These are phyloP conservation scores for Climacteris rufus DNA, from an alignment of 2,113 vertebrate species.

Conservation along the genomic window DNA sequence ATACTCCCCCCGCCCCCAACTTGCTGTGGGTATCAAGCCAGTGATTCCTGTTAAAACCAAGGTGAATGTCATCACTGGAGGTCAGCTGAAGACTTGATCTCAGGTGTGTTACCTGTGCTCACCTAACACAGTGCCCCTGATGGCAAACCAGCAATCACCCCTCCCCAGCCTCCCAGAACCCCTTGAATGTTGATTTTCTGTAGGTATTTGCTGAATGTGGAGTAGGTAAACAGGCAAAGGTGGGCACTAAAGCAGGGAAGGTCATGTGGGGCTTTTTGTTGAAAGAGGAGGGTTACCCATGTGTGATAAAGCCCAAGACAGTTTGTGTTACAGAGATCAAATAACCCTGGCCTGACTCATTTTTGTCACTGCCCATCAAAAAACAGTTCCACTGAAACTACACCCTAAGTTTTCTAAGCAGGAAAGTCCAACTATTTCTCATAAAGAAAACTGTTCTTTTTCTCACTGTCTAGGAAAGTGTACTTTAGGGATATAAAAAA, in stretches of 20 bases:
- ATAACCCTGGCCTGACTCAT: neutral
- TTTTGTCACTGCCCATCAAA: neutral
- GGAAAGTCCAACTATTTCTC: neutral
- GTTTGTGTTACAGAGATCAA: neutral
- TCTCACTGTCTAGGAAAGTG: neutral
- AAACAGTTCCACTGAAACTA: neutral
- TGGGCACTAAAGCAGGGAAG: neutral
- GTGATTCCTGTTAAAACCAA: neutral
- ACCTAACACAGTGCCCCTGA: neutral
- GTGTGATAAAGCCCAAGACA: neutral
- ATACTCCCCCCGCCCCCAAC: fast-evolving
- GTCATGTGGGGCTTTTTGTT: neutral
- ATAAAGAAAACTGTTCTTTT: neutral
- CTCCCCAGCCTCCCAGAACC: neutral
- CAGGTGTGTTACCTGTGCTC: neutral
- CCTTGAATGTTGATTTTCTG: neutral
- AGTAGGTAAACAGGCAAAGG: neutral
- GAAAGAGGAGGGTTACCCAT: neutral
- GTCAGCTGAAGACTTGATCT: neutral
- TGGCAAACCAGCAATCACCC: neutral
- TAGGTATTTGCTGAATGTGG: neutral
- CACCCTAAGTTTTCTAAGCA: neutral
- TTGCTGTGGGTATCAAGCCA: neutral
- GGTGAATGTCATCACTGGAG: neutral
- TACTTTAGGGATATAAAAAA: neutral